These are phyloP conservation scores for Cydia amplana DNA, from an alignment of 1,140 invertebrate genomes.

Conservation along the genomic window DNA sequence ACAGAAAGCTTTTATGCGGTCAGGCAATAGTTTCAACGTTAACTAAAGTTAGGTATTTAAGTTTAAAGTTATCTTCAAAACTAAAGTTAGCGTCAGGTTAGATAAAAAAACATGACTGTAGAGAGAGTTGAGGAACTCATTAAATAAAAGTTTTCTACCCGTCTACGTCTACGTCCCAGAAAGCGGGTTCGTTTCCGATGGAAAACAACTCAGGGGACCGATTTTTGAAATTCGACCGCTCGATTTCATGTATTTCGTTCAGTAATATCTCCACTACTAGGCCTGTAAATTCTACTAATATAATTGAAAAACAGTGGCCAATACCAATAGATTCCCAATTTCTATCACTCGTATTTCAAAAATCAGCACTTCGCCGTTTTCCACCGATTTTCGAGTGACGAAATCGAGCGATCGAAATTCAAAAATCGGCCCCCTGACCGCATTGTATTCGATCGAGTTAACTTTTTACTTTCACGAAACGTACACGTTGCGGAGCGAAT, in stretches of 20 bases:
- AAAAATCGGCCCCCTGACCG: too few relatives aligned
- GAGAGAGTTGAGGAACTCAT: constrained; percentile 34
- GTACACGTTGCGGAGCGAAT: constrained; percentile 56
- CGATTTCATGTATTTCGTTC: too few relatives aligned
- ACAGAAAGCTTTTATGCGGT: constrained; percentile 25
- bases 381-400: too few relatives aligned
- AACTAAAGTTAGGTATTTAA: neutral
- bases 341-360: too few relatives aligned
- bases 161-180: constrained; percentile 54
- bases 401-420: too few relatives aligned
- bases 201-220: constrained; percentile 53
- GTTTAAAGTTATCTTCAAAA: constrained; percentile 3
- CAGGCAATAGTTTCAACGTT: neutral
- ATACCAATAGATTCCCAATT: too few relatives aligned
- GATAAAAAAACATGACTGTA: neutral
- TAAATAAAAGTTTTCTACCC: constrained; percentile 59
- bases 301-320: too few relatives aligned
- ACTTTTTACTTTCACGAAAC: constrained; percentile 76
- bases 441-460: constrained; percentile 74
- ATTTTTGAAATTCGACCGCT: too few relatives aligned
- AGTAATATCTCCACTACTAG: too few relatives aligned
- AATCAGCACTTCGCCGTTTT: too few relatives aligned
- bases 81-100: neutral
- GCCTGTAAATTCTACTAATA: too few relatives aligned
- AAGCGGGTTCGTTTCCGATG: constrained; percentile 58